Evolutionary conservation across 2,797 vertebrate species (phyloP).

Genomic region (Sitta carolinensis): DNA sequence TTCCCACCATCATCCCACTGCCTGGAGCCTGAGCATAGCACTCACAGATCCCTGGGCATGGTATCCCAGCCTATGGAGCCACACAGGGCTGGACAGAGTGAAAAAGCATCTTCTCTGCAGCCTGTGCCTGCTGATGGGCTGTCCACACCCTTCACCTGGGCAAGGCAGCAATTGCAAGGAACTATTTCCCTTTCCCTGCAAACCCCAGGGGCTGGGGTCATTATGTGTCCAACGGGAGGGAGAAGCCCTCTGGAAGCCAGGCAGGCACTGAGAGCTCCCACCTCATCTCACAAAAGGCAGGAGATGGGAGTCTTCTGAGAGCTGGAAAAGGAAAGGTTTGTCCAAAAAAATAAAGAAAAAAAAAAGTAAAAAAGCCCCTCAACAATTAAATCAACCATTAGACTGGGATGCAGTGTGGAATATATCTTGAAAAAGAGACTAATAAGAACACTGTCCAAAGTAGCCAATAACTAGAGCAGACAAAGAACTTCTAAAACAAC

Average conservation of each 20-base stretch:
- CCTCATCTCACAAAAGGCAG: background rate
- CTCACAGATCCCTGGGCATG: background rate
- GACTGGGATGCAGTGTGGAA: background rate
- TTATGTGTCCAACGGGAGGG: fast-evolving
- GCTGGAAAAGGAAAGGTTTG: background rate
- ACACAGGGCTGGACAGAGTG: background rate
- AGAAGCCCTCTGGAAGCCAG: background rate
- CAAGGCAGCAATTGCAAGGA: background rate
- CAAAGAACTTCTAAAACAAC: background rate
- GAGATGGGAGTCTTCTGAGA: background rate
- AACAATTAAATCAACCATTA: background rate
- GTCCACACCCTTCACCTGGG: background rate
- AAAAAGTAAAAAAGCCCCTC: fast-evolving
- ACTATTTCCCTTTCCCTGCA: background rate
- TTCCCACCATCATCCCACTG: background rate
- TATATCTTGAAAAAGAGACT: background rate
- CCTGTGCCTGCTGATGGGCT: background rate
- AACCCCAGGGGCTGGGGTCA: background rate
- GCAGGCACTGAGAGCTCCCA: background rate
- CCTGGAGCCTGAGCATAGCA: background rate
- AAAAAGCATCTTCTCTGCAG: background rate
- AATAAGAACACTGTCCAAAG: background rate
- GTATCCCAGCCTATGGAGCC: background rate
- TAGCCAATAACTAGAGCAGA: background rate
- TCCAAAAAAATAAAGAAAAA: background rate